These are phyloP conservation scores for Drosophila stalkeri DNA, from an alignment of 2,888 invertebrate genomes.

Conservation along the genomic window DNA sequence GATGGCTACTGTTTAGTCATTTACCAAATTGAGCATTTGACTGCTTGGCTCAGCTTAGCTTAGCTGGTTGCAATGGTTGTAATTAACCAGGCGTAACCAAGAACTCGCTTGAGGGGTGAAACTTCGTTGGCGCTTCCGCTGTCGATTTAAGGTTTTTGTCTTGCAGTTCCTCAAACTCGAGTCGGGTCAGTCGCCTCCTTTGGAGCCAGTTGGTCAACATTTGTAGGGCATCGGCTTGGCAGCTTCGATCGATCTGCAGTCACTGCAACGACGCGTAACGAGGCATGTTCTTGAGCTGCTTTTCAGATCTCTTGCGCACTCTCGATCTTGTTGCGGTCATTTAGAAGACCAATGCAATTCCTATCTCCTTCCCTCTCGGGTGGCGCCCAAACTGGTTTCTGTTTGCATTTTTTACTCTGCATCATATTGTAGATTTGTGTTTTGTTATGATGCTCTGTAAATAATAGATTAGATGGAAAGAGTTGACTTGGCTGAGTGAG, in stretches of 20 bases:
- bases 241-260: slow-evolving; percentile 43
- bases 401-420: slow-evolving; percentile 50
- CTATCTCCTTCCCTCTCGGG: background rate
- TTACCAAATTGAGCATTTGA: slow-evolving; percentile 68
- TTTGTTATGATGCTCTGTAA: slow-evolving; percentile 39
- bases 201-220: slow-evolving; percentile 34
- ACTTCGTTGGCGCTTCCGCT: slow-evolving; percentile 60
- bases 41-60: slow-evolving; percentile 9
- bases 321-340: slow-evolving; percentile 67
- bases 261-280: slow-evolving; percentile 58
- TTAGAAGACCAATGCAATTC: slow-evolving; percentile 2
- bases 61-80: slow-evolving; percentile 12
- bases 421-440: slow-evolving; percentile 43
- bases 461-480: no score
- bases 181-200: slow-evolving; percentile 37
- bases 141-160: slow-evolving; percentile 39
- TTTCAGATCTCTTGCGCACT: slow-evolving; percentile 57
- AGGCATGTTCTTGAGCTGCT: slow-evolving; percentile 63
- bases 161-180: background rate
- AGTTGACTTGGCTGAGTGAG: no score
- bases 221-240: slow-evolving; percentile 64
- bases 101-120: slow-evolving; percentile 34
- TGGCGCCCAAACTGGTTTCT: slow-evolving; percentile 64
- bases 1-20: slow-evolving; percentile 72
- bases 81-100: slow-evolving; percentile 69